Evolutionary conservation across 2,113 vertebrate species (phyloP), one percentile per base, ranked within the genome.

Genomic region (Marmota flaviventris): DNA sequence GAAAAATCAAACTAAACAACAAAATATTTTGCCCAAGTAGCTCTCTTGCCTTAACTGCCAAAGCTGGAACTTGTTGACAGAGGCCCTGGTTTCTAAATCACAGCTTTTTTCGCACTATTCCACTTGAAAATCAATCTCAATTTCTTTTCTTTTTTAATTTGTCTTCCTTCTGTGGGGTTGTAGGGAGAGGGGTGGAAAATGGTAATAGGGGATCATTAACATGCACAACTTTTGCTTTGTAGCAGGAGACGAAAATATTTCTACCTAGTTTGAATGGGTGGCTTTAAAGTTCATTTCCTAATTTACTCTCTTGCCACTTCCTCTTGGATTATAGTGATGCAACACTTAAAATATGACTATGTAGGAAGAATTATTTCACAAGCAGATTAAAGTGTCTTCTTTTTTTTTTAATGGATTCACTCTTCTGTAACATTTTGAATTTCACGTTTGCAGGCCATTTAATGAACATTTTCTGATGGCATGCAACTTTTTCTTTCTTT

Each of bases 261-360:
- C 25, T 72, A 37, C 24, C 58, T 79, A 73, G 58, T 96, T 94
- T 61, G 84, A 83, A 53, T 39, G 29, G 75, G 37, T 85, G 37
- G n/a, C 2, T 25, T 67, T 92, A 48, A 34, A 63, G 69, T 81
- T 18, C 29, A 17, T 86, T 79, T 85, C 89, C 88, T 96, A 65
- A 84, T 91, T 76, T 86, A 48, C 39, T 56, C 73, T 92, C 77
- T 89, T 77, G 87, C n/a, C 37, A 58, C 91, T 96, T 95, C 81
- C 87, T 96, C 42, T 94, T 81, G 48, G 83, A 12, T 69, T 75
- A 56, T 77, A 81, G 12, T 72, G 63, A 56, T 78, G 9, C 34
- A 94, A 39, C 18, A 70, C 24, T 97, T 69, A 58, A 17, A 58
- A 0, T 39, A 11, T 51, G 45, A 67, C 79, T 65, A 22, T 56